Evolutionary conservation across 2,888 invertebrate species (phyloP), one percentile per base, ranked within the genome.

Genomic region (Mystacides longicornis): DNA sequence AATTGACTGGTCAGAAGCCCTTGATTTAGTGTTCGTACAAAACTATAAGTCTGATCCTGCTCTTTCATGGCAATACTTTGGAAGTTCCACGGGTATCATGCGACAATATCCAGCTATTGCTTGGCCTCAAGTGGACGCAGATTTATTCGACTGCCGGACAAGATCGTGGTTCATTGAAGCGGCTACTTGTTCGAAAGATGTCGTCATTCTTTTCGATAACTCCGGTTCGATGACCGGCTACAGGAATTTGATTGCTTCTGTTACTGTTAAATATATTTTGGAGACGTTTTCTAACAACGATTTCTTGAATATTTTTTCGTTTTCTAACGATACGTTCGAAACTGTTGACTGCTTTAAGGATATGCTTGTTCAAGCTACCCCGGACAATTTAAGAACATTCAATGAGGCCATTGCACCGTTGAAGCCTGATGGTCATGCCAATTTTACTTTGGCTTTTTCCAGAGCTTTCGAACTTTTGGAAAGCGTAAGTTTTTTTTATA

Each of bases 281-380:
- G 92, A 94, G 60, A 98, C 99, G 0, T 82, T 99, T 49, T 95
- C 94, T 5, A 97, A 98, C 68, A 97, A 99, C 70, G 99, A 99
- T 71, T 97, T 89, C 69, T 90, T 99, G 55, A 97, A 96, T 65
- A 87, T 99, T 23, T 85, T 92, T 64, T 84, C 85, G 67, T 90
- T 86, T 65, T 90, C 92, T 63, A 83, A 85, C 43, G 78, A 73
- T 1, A 83, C 88, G 0, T 69, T 80, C 5, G 86, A 88, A 64
- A 81, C 93, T 3, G 89, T 96, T 22, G 79, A 82, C 0, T 99
- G 98, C 71, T 95, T 94, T 68, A 81, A 84, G 46, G 83, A 86
- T 52, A 83, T 81, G 49, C 73, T 98, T 16, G 90, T 98, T 5
- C 87, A 94, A 74, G 93, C 93, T 0, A 93, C 93, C 3, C 83